These are phyloP conservation scores for Microcebus lehilahytsara DNA, from an alignment of 2,113 vertebrate genomes.

Conservation along the genomic window DNA sequence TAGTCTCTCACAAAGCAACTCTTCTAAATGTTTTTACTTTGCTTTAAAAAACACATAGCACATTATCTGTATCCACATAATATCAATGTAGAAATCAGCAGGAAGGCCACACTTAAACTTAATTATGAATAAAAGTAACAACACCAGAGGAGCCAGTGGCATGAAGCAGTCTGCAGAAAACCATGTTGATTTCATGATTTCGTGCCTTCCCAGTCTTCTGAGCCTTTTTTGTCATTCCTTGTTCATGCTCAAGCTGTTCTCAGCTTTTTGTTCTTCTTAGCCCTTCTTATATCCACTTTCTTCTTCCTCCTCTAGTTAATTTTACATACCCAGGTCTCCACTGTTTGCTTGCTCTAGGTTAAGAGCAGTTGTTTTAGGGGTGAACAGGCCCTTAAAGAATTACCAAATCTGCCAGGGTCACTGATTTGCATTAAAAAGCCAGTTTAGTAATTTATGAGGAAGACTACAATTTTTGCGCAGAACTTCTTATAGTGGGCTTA, in stretches of 20 bases:
- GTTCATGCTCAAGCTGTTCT: not conserved
- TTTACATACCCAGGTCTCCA: not conserved
- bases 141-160: not conserved
- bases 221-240: not conserved
- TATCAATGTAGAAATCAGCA: not conserved
- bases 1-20: not conserved
- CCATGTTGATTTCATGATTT: not conserved
- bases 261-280: not conserved
- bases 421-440: conserved; percentile 15
- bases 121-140: not conserved
- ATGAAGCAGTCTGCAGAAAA: not conserved
- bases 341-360: not conserved
- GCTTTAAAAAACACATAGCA: not conserved
- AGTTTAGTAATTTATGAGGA: conserved; percentile 14
- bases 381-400: not conserved
- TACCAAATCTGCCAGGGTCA: not conserved
- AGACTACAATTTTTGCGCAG: not conserved
- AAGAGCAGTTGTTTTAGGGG: not conserved
- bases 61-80: not conserved
- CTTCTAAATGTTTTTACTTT: conserved; percentile 27
- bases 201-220: not conserved
- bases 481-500: not conserved
- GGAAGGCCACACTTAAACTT: not conserved
- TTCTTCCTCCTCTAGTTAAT: not conserved
- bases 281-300: not conserved